phyloP scores from a whole-genome alignment of 2,888 invertebrate species.

The Lepetodrilus schrolli region DNA sequence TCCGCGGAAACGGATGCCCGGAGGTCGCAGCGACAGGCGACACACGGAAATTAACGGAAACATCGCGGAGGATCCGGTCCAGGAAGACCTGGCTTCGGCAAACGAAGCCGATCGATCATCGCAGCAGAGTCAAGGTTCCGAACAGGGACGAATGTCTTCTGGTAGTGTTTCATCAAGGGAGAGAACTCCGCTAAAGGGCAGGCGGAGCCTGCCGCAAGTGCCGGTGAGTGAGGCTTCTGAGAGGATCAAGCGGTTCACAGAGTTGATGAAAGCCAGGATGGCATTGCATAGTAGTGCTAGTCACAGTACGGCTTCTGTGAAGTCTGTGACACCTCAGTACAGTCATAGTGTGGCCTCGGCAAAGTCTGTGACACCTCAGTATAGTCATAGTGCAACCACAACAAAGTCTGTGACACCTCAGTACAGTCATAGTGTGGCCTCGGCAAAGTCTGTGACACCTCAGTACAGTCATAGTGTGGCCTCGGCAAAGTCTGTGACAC shows the following conservation, averaged over 20 bases:
- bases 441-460: background rate
- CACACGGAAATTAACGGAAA: background rate
- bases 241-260: constrained; percentile 59
- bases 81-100: background rate
- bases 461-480: background rate
- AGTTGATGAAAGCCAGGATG: constrained; percentile 56
- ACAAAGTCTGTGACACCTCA: no score
- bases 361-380: background rate
- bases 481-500: background rate
- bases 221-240: constrained; percentile 53
- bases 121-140: background rate
- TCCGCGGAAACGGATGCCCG: background rate
- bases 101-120: background rate
- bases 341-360: background rate
- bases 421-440: background rate
- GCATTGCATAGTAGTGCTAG: constrained; percentile 45
- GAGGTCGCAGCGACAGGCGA: background rate
- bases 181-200: background rate
- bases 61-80: background rate
- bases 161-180: background rate
- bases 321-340: background rate
- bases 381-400: background rate
- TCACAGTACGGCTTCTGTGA: constrained; percentile 19
- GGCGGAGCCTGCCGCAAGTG: constrained; percentile 49
- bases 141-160: background rate